Percentiles rank a stretch among this genome's conserved stretches.
Evolutionary conservation across 2,113 vertebrate species (phyloP).

Genomic region (Chionis minor): DNA sequence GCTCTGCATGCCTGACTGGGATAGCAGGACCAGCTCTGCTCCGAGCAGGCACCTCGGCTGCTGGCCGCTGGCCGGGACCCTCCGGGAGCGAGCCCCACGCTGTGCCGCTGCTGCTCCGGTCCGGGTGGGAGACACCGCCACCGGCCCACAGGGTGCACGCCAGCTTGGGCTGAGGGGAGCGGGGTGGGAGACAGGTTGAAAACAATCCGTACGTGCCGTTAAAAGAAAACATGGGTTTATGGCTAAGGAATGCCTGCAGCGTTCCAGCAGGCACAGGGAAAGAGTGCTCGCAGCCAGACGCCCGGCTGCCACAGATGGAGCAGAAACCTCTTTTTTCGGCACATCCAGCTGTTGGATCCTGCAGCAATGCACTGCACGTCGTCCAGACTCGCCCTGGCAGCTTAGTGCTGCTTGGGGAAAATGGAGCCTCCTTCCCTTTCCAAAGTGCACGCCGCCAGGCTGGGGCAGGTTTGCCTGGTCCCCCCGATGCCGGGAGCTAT

Average conservation of each 20-base stretch:
- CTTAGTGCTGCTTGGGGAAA: accelerated
- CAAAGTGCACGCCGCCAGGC: accelerated
- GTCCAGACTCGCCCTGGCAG: background rate
- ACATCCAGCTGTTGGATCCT: background rate
- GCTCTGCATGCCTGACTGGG: background rate
- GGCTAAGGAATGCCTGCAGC: background rate
- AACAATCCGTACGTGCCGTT: background rate
- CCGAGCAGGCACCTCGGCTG: background rate
- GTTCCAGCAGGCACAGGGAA: background rate
- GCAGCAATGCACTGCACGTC: accelerated
- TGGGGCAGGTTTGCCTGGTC: background rate
- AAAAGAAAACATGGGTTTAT: background rate
- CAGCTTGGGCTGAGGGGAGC: background rate
- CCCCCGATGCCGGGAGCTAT: accelerated
- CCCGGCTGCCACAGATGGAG: background rate
- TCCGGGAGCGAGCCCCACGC: background rate
- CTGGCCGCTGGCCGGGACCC: background rate
- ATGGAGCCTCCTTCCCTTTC: background rate
- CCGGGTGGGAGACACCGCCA: background rate
- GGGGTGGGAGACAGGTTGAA: background rate
- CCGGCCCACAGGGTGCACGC: background rate
- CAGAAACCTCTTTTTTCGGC: background rate
- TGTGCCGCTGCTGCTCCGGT: background rate
- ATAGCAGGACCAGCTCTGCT: background rate
- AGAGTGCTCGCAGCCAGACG: background rate